These are phyloP conservation scores for Camponotus fellah DNA, from an alignment of 2,888 invertebrate species.

Conservation along the genomic window DNA sequence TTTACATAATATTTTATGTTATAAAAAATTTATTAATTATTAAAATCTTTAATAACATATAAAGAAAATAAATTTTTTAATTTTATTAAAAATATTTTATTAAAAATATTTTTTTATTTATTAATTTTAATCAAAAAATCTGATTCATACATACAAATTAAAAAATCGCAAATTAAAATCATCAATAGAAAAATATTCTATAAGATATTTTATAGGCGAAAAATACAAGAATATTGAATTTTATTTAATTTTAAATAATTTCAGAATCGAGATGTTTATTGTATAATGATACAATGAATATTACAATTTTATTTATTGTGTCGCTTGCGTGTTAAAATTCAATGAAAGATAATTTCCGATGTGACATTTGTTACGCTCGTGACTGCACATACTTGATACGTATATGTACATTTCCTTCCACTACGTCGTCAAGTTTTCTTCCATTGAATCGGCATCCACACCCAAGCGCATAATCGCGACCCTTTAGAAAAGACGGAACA, in stretches of 20 bases:
- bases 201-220: neutral
- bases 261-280: neutral
- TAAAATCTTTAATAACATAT: neutral
- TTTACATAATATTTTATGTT: neutral
- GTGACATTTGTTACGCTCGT: neutral
- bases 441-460: slow-evolving; percentile 73
- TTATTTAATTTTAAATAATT: neutral
- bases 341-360: slow-evolving; percentile 15
- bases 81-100: slow-evolving; percentile 1
- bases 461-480: slow-evolving; percentile 75
- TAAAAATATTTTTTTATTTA: no score
- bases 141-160: neutral
- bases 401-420: slow-evolving; percentile 40
- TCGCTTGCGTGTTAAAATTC: neutral
- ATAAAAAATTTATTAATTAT: neutral
- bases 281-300: slow-evolving; percentile 14
- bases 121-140: neutral
- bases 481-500: slow-evolving; percentile 65
- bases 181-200: neutral
- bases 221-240: neutral
- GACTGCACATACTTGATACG: slow-evolving; percentile 6
- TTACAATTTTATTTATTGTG: neutral
- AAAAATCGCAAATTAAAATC: neutral
- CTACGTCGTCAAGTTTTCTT: slow-evolving; percentile 73
- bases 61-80: neutral